Conservation (phyloP, 2,797 vertebrate species). For the Taeniopygia guttata region DNA sequence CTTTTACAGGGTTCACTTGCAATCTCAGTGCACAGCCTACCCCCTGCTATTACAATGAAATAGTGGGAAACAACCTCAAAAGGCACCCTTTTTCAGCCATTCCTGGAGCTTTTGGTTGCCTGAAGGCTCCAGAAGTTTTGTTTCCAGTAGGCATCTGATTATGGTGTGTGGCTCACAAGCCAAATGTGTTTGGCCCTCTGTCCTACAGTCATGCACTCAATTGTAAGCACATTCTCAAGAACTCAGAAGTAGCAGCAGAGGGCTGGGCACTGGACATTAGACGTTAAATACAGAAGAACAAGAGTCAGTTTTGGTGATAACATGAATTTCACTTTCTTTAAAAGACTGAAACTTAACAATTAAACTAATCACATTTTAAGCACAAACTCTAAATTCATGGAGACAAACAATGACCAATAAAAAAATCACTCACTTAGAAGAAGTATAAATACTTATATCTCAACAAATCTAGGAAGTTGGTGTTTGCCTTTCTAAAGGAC, state of each 20-base stretch:
- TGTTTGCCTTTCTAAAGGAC: conserved; percentile 21
- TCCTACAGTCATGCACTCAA: background rate
- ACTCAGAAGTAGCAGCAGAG: background rate
- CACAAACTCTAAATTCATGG: background rate
- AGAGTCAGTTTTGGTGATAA: background rate
- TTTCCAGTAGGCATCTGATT: background rate
- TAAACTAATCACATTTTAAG: background rate
- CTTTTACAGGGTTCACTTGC: background rate
- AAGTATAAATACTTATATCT: background rate
- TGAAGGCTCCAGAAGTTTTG: background rate
- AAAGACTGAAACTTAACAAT: background rate
- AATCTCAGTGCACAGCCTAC: background rate
- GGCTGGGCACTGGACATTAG: background rate
- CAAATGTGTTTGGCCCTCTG: background rate
- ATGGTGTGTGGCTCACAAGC: background rate
- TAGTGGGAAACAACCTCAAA: background rate
- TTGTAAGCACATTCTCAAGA: background rate
- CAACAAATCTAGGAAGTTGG: background rate
- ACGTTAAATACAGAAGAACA: background rate
- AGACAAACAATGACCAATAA: background rate
- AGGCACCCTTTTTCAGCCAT: background rate
- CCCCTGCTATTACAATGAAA: background rate
- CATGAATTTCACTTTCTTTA: background rate
- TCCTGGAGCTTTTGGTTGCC: background rate
- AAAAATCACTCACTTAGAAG: background rate